Base-by-base conservation (phyloP, 2,888 invertebrate genomes). In the Meta bourneti region DNA sequence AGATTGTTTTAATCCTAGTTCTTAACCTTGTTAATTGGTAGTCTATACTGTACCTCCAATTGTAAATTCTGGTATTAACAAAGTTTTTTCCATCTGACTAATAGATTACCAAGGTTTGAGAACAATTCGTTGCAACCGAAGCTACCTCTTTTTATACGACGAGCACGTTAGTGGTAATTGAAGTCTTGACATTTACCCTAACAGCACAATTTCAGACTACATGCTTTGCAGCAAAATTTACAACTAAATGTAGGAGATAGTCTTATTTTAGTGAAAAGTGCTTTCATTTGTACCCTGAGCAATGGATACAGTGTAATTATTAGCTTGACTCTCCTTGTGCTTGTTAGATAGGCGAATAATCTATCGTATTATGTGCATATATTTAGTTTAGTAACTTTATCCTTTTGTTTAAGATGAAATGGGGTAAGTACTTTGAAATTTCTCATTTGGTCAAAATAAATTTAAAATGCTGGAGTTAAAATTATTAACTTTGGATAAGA, bases 101-200 rank as follows among this genome's bases (percentile, higher is more conserved):
- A 61, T 70, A 91, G 91, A 91, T 83, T 91, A 87, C 78, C 83
- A 87, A 54, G 51, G 87, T 78, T 79, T 91, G 91, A 92, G 70
- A 89, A 61, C 89, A 48, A 87, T 92, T 84, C 72, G 89, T 75
- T 92, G 92, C 61, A 61, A 88, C 80, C 79, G 92, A 83, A 92
- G 92, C 84, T 92, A 92, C 80, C 51, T 92, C 89, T 92, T 89
- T 89, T 80, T 83, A 54, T 79, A 89, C 78, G 72, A 51, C 70
- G 78, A 71, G 49, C 7, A 70, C 75, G 20, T 49, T 85, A 77
- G 74, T 80, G 90, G 90, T 90, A 90, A 90, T 71, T 16, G 54
- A 79, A 51, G 52, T 52, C 80, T 85, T 75, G 75, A 80, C 34
- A 70, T 48, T 90, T 51, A 80, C 71, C 61, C n/a, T 86, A 51